Percentiles rank a stretch among this genome's conserved stretches.
These are phyloP conservation scores for Drosophila guanche DNA, from an alignment of 1,140 invertebrate genomes.

Conservation along the genomic window DNA sequence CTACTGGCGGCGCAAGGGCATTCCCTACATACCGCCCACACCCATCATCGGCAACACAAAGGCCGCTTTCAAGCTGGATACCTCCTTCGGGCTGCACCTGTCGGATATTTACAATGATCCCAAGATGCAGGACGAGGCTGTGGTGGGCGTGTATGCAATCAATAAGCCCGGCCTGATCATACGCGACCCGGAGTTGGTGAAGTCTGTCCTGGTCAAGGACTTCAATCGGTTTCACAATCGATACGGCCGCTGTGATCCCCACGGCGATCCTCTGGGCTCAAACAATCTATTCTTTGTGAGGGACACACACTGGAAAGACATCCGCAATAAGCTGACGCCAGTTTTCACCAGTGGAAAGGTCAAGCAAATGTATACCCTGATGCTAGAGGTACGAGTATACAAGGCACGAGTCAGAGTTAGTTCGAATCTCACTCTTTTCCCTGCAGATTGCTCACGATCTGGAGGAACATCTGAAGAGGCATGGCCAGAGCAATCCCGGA, in stretches of 20 bases:
- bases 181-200: constrained; percentile 84
- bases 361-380: constrained; percentile 85
- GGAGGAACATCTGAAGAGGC: constrained; percentile 37
- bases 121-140: constrained; percentile 60
- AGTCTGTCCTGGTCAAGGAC: constrained; percentile 84
- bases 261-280: constrained; percentile 60
- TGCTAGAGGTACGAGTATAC: constrained; percentile 74
- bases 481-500: constrained; percentile 1
- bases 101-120: constrained; percentile 66
- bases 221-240: constrained; percentile 80
- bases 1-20: constrained; percentile 76
- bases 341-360: constrained; percentile 86
- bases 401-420: too few relatives aligned
- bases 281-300: constrained; percentile 77
- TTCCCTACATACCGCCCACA: constrained; percentile 64
- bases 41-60: constrained; percentile 70
- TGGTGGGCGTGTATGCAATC: constrained; percentile 83
- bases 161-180: constrained; percentile 84
- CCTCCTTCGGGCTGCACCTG: constrained; percentile 60
- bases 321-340: constrained; percentile 85
- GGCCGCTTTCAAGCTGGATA: constrained; percentile 48
- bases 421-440: not conserved
- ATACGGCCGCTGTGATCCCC: constrained; percentile 56
- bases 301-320: constrained; percentile 84
- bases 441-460: constrained; percentile 59